These are phyloP conservation scores for Mormoops blainvillei DNA, from an alignment of 2,113 vertebrate species.

Conservation along the genomic window DNA sequence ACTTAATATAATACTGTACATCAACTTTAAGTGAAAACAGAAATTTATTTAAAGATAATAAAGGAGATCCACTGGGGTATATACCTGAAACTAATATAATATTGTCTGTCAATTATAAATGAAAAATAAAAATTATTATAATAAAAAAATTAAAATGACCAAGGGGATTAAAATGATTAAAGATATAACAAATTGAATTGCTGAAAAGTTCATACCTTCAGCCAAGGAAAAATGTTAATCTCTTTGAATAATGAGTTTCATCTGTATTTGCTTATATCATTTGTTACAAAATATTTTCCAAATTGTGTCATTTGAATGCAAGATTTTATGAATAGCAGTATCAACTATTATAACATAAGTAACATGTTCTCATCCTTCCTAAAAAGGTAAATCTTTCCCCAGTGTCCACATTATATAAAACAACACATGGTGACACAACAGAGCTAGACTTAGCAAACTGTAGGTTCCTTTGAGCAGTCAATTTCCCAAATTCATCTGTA, in stretches of 20 bases:
- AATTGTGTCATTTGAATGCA: neutral
- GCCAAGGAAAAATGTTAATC: neutral
- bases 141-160: neutral
- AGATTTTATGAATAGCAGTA: neutral
- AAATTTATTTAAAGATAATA: too few relatives aligned
- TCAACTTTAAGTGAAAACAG: too few relatives aligned
- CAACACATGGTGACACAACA: accelerated
- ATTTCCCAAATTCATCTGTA: neutral
- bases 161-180: conserved; percentile 30
- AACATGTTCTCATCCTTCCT: neutral
- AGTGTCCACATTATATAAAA: neutral
- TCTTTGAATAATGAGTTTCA: conserved; percentile 2
- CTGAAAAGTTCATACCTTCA: neutral
- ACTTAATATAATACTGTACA: too few relatives aligned
- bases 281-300: conserved; percentile 24
- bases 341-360: neutral
- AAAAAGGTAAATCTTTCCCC: neutral
- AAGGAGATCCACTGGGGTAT: too few relatives aligned
- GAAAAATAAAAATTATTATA: neutral
- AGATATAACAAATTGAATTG: conserved; percentile 10
- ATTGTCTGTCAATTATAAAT: neutral
- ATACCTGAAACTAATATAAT: neutral
- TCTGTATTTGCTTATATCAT: neutral
- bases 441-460: neutral
- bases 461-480: neutral